Evolutionary conservation across 1,140 invertebrate species (phyloP).

Genomic region (Lepidurus packardi): DNA sequence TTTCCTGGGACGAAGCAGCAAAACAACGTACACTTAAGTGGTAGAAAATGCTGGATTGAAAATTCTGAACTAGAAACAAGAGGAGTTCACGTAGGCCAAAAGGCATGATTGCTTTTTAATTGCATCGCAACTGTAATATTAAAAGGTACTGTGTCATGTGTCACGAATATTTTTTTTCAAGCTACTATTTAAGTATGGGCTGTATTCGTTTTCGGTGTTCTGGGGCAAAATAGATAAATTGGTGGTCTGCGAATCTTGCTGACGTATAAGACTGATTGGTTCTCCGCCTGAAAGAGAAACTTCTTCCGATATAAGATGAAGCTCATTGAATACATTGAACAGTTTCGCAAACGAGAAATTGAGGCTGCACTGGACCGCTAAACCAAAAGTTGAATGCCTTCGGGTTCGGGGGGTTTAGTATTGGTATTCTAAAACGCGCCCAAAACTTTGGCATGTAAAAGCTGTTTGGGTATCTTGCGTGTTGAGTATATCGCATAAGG

Average conservation of each 20-base stretch:
- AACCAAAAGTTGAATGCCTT: constrained; percentile 1
- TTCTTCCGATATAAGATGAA: background rate
- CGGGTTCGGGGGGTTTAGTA: background rate
- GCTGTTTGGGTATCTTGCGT: background rate
- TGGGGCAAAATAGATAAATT: background rate
- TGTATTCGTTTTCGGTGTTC: background rate
- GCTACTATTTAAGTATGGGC: background rate
- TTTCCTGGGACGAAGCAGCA: too few relatives aligned
- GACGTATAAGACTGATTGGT: background rate
- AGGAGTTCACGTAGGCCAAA: background rate
- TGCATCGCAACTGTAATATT: background rate
- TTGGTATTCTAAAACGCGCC: background rate
- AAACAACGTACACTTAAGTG: background rate
- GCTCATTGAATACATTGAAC: background rate
- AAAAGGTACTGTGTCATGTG: background rate
- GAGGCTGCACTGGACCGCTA: background rate
- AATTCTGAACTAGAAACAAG: background rate
- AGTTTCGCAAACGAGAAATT: background rate
- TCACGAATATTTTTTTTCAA: background rate
- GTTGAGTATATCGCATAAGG: background rate
- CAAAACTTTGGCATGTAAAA: background rate
- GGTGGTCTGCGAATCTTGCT: background rate
- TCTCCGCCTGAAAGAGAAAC: constrained; percentile 9
- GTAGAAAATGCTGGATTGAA: background rate
- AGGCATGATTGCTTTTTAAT: background rate